phyloP scores from a whole-genome alignment of 2,888 invertebrate genomes.

The Philonicus albiceps region DNA sequence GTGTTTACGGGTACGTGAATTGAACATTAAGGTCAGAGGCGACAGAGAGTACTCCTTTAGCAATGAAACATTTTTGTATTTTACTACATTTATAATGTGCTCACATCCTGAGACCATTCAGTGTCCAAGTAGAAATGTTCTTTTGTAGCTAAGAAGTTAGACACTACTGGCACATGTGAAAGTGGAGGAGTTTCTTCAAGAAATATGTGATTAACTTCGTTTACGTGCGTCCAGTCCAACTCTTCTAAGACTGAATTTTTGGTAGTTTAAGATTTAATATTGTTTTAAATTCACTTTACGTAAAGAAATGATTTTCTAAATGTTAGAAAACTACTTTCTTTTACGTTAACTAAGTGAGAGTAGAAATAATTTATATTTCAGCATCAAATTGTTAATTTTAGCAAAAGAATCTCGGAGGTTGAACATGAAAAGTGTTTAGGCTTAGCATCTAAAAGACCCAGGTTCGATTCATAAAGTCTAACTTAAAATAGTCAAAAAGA shows the following conservation, averaged over 20 bases:
- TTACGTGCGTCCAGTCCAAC: neutral
- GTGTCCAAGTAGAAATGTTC: neutral
- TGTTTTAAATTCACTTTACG: neutral
- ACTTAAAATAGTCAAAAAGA: no score
- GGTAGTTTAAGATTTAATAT: neutral
- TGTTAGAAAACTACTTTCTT: no score
- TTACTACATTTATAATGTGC: neutral
- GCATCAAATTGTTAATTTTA: no score
- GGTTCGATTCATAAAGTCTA: no score
- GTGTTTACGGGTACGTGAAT: neutral
- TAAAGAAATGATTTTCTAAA: no score
- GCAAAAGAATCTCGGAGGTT: no score
- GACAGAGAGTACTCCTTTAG: neutral
- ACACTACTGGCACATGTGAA: neutral
- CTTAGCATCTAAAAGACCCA: no score
- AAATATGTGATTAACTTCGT: neutral
- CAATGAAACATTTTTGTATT: neutral
- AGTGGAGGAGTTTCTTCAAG: neutral
- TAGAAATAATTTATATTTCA: no score
- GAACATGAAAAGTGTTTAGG: no score
- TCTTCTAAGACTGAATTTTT: neutral
- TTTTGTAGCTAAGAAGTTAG: neutral
- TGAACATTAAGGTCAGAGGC: neutral
- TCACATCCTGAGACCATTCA: neutral
- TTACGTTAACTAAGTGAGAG: no score